Base-by-base conservation (phyloP, 1,140 invertebrate genomes). In the Atta cephalotes region DNA sequence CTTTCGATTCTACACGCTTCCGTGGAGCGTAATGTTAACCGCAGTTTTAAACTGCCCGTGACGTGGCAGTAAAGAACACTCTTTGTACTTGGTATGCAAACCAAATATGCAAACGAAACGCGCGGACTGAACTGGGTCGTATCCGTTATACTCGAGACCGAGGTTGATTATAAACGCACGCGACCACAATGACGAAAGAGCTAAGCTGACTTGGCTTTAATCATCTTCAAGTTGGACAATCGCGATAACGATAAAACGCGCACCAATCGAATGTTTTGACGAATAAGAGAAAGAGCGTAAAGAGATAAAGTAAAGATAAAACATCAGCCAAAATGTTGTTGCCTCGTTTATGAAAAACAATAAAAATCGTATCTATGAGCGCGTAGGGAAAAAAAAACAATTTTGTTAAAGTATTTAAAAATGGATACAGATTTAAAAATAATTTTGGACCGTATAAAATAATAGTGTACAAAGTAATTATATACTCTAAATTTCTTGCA, bases 41-140 rank as follows among this genome's bases (percentile, higher is more conserved):
- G 53, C 68, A 39, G 53, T 62, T 74, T 74, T 74, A 60, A 49
- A 62, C 25, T 25, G 25, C 1, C 70, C 68, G 56, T 49, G 53
- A 76, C 56, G 56, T 31, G 56, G 39, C 70, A 45, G 79, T 82
- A 82, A 82, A 74, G 80, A 25, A 70, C 68, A 49, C 68, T 74
- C 53, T 74, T 82, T 74, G 80, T 74, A 49, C 80, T 25, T 25
- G 78, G 39, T 72, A 82, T 72, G 79, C 79, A 60, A 74, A 25
- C 80, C 65, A 18, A 60, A 82, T 62, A 82, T 62, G 80, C 79
- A 72, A 72, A 82, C 79, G 53, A 72, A 72, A 72, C 25, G 68
- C 35, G 53, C 66, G 21, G 39, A 49, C 68, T 21, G 18, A 82
- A 82, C 49, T 82, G 39, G 80, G 80, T 82, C 68, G 80, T 82